phyloP scores from a whole-genome alignment of 1,140 invertebrate genomes.

The Contarinia nasturtii region DNA sequence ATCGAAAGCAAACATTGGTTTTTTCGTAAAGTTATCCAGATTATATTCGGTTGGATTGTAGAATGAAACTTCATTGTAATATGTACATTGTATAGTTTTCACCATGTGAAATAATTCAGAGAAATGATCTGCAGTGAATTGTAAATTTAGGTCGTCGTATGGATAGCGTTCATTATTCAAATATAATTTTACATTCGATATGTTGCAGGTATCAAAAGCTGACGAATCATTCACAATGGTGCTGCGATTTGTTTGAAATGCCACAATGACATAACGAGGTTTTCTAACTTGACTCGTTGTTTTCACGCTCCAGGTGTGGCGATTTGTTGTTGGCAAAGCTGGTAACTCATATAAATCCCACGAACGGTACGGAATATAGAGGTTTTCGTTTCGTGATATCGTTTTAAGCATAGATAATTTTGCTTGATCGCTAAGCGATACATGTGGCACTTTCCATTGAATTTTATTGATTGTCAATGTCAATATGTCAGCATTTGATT shows the following conservation, averaged over 20 bases:
- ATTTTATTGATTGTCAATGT: too few relatives aligned
- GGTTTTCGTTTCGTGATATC: too few relatives aligned
- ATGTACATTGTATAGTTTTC: constrained; percentile 12
- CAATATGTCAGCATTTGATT: too few relatives aligned
- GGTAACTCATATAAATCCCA: constrained; percentile 23
- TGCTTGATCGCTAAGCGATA: neutral
- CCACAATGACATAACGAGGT: constrained; percentile 13
- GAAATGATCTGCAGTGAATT: constrained; percentile 8
- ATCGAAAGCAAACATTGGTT: constrained; percentile 10
- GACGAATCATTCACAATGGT: constrained; percentile 4
- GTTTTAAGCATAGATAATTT: too few relatives aligned
- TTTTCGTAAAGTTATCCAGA: constrained; percentile 1
- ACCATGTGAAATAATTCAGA: constrained; percentile 12
- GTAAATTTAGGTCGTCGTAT: constrained; percentile 13
- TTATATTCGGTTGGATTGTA: constrained; percentile 6
- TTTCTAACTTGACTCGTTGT: constrained; percentile 13
- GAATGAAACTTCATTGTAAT: constrained; percentile 4
- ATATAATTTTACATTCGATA: constrained; percentile 11
- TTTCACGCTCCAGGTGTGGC: constrained; percentile 16
- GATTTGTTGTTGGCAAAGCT: constrained; percentile 10
- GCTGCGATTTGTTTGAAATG: constrained; percentile 9
- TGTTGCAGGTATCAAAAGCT: constrained; percentile 11
- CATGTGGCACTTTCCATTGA: too few relatives aligned
- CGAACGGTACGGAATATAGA: constrained; percentile 13
- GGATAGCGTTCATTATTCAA: constrained; percentile 14